Base-by-base conservation (phyloP, 2,797 vertebrate species). In the Melanotaenia boesemani region DNA sequence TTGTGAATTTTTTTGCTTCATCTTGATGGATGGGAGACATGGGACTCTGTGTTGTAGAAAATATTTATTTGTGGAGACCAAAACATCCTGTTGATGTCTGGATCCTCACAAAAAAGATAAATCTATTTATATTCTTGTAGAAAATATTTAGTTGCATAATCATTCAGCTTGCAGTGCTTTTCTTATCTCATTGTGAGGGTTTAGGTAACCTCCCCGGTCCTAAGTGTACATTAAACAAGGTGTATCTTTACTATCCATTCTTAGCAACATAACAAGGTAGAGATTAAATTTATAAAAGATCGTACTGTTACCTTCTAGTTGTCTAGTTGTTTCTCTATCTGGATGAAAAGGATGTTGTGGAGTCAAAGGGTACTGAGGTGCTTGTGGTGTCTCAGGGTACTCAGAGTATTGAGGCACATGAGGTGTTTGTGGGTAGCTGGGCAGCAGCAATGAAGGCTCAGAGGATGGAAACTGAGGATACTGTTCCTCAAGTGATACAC, bases 11-110 rank as follows among this genome's bases (percentile, higher is more conserved):
- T 55, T 63, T 63, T 62, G 68, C 64, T 80, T 75, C 15, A n/a
- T 66, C 70, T 54, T 71, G 81, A 80, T 68, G 56, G 62, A 86
- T 81, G 54, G 28, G 36, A 55, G 63, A 82, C 36, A 59, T 44
- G 44, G 79, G 50, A 39, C 72, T 52, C 24, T 12, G n/a, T 6
- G 37, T 36, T 24, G 65, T 56, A 83, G 56, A 12, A 70, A 60
- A 24, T 18, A 59, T 74, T 66, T 79, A 80, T 81, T 79, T 60
- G 8, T 12, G 6, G 62, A 76, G 71, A 81, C 82, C 41, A 81
- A 82, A 89, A 89, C 81, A 86, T 89, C 79, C 78, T 86, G 83
- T 83, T 88, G 72, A 72, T 87, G 75, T 91, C 87, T 85, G 44
- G 39, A 64, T 67, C 60, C 54, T 73, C 26, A 56, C 0, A 68